Evolutionary conservation across 2,888 invertebrate genomes (phyloP).

Genomic region (Platypus cylindrus): DNA sequence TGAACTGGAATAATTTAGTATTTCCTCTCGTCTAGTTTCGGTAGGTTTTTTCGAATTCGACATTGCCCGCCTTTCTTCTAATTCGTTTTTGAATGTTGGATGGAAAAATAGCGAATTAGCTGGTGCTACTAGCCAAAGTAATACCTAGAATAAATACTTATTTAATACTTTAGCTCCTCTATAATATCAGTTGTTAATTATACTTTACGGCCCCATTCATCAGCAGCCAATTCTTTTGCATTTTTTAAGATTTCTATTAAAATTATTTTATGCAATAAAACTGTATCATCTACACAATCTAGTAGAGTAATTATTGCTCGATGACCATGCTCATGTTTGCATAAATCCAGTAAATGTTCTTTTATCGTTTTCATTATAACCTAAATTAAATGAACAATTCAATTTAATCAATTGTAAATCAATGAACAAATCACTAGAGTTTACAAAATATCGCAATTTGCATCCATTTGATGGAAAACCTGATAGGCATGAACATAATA

Average conservation of each 20-base stretch:
- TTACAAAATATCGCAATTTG: no score
- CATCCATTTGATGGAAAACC: no score
- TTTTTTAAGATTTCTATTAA: conserved; percentile 55
- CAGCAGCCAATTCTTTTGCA: conserved; percentile 53
- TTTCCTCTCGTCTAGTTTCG: conserved; percentile 52
- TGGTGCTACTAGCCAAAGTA: conserved; percentile 79
- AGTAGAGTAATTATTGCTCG: conserved; percentile 69
- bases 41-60: conserved; percentile 62
- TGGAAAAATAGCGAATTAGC: conserved; percentile 71
- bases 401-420: no score
- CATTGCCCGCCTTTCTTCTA: conserved; percentile 61
- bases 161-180: background rate
- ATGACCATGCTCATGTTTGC: conserved; percentile 80
- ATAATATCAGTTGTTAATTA: conserved; percentile 16
- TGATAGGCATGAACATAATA: no score
- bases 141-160: conserved; percentile 33
- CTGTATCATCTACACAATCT: conserved; percentile 87
- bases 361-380: conserved; percentile 79
- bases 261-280: conserved; percentile 71
- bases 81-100: conserved; percentile 59
- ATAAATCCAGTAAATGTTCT: conserved; percentile 65
- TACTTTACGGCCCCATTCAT: conserved; percentile 77
- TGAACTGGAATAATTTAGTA: conserved; percentile 39
- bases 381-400: conserved; percentile 34
- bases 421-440: no score